Conservation (phyloP, 2,888 invertebrate species). For the Xestobium rufovillosum region DNA sequence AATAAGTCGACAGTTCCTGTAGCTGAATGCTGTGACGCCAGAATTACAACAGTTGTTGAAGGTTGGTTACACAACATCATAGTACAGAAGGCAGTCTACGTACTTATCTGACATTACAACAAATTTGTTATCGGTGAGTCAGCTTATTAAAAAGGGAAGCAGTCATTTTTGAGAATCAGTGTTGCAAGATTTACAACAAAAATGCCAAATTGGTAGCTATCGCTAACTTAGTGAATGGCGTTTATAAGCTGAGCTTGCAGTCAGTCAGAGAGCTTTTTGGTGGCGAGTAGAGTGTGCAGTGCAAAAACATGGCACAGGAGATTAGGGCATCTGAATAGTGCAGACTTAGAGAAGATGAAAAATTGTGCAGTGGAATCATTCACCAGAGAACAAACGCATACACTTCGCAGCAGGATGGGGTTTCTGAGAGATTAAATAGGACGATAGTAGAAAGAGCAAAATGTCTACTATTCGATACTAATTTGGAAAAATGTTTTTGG, state of each 20-base stretch:
- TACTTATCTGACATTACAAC: background rate
- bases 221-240: background rate
- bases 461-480: constrained; percentile 26
- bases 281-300: constrained; percentile 3
- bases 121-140: constrained; percentile 1
- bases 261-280: constrained; percentile 2
- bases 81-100: too few relatives aligned
- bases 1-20: too few relatives aligned
- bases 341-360: constrained; percentile 9
- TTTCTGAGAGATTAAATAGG: constrained; percentile 25
- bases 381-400: constrained; percentile 19
- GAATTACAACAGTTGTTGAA: too few relatives aligned
- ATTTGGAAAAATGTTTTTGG: constrained; percentile 25
- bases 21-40: too few relatives aligned
- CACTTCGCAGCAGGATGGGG: constrained; percentile 23
- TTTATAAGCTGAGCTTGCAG: constrained; percentile 2
- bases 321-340: constrained; percentile 8
- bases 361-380: constrained; percentile 19
- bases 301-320: constrained; percentile 9
- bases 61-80: too few relatives aligned
- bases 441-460: constrained; percentile 26
- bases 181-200: too few relatives aligned
- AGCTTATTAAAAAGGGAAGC: too few relatives aligned
- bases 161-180: too few relatives aligned
- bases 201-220: too few relatives aligned